phyloP scores from a whole-genome alignment of 2,797 vertebrate genomes.

The Sebastes aleutianus region DNA sequence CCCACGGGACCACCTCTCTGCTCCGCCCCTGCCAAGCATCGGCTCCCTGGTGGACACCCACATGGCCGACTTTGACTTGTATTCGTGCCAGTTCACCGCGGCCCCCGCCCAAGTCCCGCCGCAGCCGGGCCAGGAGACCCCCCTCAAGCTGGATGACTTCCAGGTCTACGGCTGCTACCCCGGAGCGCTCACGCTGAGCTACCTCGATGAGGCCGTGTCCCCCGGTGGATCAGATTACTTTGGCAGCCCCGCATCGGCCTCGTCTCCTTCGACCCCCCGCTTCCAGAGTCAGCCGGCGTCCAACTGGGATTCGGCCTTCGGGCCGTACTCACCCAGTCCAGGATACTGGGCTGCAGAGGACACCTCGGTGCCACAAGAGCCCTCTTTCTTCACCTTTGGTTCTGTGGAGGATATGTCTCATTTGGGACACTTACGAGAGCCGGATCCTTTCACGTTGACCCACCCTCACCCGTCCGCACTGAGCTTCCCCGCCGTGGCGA shows the following conservation, averaged over 20 bases:
- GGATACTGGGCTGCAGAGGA: constrained; percentile 89
- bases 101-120: constrained; percentile 67
- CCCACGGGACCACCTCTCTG: constrained; percentile 69
- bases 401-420: constrained; percentile 68
- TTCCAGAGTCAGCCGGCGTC: constrained; percentile 85
- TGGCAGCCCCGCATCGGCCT: constrained; percentile 87
- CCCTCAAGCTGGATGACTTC: constrained; percentile 90
- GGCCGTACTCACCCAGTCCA: constrained; percentile 86
- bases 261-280: constrained; percentile 87
- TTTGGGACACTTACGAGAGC: constrained; percentile 66
- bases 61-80: constrained; percentile 88
- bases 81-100: constrained; percentile 89
- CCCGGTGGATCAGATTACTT: constrained; percentile 92
- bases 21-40: constrained; percentile 88
- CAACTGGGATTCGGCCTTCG: constrained; percentile 88
- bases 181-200: constrained; percentile 83
- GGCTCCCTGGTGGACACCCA: constrained; percentile 89
- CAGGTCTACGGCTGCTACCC: constrained; percentile 95
- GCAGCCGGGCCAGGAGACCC: constrained; percentile 64
- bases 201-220: constrained; percentile 87
- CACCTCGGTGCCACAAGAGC: constrained; percentile 71
- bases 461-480: constrained; percentile 61
- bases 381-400: constrained; percentile 86
- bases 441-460: constrained; percentile 65
- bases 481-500: constrained; percentile 75